Evolutionary conservation across 2,888 invertebrate genomes (phyloP).

Genomic region (Aquatica leii): DNA sequence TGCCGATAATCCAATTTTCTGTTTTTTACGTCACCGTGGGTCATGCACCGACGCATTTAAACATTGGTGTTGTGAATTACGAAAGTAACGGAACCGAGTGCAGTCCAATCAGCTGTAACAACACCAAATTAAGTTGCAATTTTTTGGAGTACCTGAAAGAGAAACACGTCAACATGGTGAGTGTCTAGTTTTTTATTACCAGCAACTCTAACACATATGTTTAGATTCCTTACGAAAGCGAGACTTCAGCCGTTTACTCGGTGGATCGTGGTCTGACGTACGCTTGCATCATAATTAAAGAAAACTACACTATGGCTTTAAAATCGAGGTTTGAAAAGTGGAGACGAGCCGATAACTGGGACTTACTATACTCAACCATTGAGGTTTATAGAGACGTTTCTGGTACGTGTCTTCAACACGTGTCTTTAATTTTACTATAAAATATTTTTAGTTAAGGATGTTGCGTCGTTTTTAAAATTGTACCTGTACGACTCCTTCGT

Average conservation of each 20-base stretch:
- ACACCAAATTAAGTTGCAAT: slow-evolving; percentile 77
- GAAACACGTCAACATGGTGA: slow-evolving; percentile 73
- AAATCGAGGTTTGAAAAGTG: slow-evolving; percentile 63
- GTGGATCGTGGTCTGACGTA: slow-evolving; percentile 78
- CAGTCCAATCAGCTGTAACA: slow-evolving; percentile 73
- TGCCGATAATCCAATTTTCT: slow-evolving; percentile 86
- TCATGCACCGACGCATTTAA: slow-evolving; percentile 79
- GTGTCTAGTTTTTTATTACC: slow-evolving; percentile 54
- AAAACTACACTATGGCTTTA: slow-evolving; percentile 79
- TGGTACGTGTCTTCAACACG: slow-evolving; percentile 66
- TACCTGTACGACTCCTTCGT: slow-evolving; percentile 78
- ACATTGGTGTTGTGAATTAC: slow-evolving; percentile 82
- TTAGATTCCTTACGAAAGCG: slow-evolving; percentile 57
- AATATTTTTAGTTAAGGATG: slow-evolving; percentile 86
- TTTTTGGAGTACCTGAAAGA: slow-evolving; percentile 75
- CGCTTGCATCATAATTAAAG: slow-evolving; percentile 76
- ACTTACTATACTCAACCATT: slow-evolving; percentile 71
- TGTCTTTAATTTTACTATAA: too few species aligned
- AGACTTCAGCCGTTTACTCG: slow-evolving; percentile 70
- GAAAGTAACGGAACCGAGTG: slow-evolving; percentile 65
- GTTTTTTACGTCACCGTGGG: slow-evolving; percentile 90
- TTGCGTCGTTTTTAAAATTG: slow-evolving; percentile 79
- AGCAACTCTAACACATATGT: slow-evolving; percentile 40
- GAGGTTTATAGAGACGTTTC: slow-evolving; percentile 82
- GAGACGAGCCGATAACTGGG: slow-evolving; percentile 64